Evolutionary conservation across 1,140 invertebrate species (phyloP), one percentile per base, ranked within the genome.

Genomic region (Ylistrum balloti): DNA sequence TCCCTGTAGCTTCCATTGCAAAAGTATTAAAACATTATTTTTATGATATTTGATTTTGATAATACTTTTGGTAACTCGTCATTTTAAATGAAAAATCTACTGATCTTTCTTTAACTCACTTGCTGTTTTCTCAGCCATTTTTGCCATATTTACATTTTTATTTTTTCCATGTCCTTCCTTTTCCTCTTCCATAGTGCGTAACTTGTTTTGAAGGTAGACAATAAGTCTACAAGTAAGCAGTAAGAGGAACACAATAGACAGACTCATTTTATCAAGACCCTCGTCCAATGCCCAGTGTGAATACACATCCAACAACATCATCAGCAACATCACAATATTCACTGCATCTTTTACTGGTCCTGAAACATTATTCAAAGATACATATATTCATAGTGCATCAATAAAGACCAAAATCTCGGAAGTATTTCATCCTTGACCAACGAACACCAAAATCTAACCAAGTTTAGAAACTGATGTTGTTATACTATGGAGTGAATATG

Each of bases 221-320:
- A 99, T 98, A 85, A 99, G 96, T 91, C 99, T 97, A 93, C 99
- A 99, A 86, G 97, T 97, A n/a, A 99, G 96, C 97, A 99, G 98
- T 94, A 99, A 98, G 94, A 98, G 98, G 96, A 99, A 99, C 22
- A 99, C 98, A 93, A 99, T 96, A 74, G 98, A 98, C 10, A 99
- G 98, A 88, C 98, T 98, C 90, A 98, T 98, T 93, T 98, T 97
- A 95, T 99, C 98, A 95, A 99, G 98, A 92, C 98, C 98, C 96
- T 99, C 98, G 90, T 98, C 98, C 2, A 99, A 98, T 97, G 98
- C 98, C 93, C 98, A 98, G 95, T 99, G 98, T 2, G 98, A 98
- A 96, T 99, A 99, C 85, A 99, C 97, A 34, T 98, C 98, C 96
- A 98, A 97, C 56, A 98, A 94, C 97, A 98, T 99, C 33, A 99